These are phyloP conservation scores for Rallus limicola DNA, from an alignment of 2,113 vertebrate genomes.

Conservation along the genomic window DNA sequence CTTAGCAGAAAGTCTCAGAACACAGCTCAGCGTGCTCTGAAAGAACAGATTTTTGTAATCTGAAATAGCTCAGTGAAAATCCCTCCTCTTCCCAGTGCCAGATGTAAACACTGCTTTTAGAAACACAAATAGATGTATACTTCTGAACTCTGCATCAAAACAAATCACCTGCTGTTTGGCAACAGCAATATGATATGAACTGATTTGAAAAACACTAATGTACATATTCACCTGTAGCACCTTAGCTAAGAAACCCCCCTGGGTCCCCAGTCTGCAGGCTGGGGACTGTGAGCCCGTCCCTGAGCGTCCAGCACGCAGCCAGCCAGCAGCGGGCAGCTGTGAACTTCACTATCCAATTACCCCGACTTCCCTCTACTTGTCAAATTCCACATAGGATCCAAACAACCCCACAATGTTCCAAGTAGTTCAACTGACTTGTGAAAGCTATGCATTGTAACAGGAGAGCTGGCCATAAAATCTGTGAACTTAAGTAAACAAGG, in stretches of 20 bases:
- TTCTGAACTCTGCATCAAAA: not conserved
- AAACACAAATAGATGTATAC: not conserved
- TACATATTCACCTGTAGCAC: not conserved
- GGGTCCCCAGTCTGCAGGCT: fast-evolving
- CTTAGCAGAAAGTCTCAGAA: not conserved
- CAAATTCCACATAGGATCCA: not conserved
- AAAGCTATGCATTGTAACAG: not conserved
- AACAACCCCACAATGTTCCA: not conserved
- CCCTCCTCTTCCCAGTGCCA: not conserved
- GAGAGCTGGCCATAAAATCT: not conserved
- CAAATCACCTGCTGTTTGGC: not conserved
- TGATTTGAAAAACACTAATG: not conserved
- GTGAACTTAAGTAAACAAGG: not conserved
- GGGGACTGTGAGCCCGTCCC: not conserved
- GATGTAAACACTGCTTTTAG: not conserved
- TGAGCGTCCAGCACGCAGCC: too few species aligned
- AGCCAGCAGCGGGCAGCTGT: fast-evolving
- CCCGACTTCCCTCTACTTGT: not conserved
- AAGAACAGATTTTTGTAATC: not conserved
- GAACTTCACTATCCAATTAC: not conserved
- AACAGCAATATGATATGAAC: not conserved
- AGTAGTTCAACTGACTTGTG: not conserved
- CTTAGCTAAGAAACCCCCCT: not conserved
- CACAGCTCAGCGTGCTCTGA: not conserved
- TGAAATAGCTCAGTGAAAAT: not conserved